Conservation (phyloP, 2,113 vertebrate species). For the Microcebus lehilahytsara region DNA sequence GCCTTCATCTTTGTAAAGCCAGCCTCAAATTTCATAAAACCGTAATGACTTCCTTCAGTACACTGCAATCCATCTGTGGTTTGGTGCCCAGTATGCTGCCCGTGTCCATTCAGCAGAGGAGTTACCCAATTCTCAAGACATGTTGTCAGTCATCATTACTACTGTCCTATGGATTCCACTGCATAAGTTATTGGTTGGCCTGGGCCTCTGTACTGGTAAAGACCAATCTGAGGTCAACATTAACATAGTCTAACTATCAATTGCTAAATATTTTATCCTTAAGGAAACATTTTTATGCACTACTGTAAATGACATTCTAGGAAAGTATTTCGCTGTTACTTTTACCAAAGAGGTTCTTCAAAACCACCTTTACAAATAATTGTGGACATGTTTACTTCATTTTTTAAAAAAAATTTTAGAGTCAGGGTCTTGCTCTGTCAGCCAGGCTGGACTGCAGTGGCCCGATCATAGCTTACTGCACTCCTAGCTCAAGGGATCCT, state of each 20-base stretch:
- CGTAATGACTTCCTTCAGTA: constrained; percentile 41
- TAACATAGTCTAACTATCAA: not conserved
- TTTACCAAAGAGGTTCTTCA: constrained; percentile 11
- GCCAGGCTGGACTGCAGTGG: too few relatives aligned
- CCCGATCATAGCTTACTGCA: too few relatives aligned
- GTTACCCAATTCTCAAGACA: not conserved
- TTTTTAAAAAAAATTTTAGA: not conserved
- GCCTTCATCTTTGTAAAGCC: constrained; percentile 49
- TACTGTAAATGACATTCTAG: not conserved
- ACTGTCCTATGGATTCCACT: not conserved
- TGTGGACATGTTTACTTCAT: not conserved
- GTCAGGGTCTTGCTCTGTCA: too few relatives aligned
- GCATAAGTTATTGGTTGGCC: not conserved
- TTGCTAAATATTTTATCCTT: constrained; percentile 1
- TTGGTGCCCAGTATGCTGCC: not conserved
- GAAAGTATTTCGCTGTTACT: not conserved
- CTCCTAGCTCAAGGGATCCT: too few relatives aligned
- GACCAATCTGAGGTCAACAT: not conserved
- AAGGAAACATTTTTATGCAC: not conserved
- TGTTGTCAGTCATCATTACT: not conserved
- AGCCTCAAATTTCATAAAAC: constrained; percentile 54
- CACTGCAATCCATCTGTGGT: constrained; percentile 14
- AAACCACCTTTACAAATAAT: not conserved
- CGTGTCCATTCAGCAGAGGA: not conserved
- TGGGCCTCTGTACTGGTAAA: not conserved